Conservation (phyloP, 2,888 invertebrate genomes). For the Macaria liturata region DNA sequence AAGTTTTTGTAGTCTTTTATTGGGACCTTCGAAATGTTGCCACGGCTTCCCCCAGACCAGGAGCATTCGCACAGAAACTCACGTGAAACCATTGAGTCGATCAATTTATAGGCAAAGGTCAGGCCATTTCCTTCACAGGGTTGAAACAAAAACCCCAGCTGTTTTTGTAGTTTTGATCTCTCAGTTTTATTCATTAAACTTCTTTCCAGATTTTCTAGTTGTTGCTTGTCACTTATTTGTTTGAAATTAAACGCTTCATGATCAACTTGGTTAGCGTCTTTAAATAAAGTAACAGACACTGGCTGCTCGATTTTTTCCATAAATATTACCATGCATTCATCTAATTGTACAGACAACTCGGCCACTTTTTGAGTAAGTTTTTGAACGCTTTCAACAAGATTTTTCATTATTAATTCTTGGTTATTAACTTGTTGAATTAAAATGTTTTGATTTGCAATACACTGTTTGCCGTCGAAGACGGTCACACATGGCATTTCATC, state of each 20-base stretch:
- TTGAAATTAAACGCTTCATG: constrained; percentile 12
- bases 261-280: constrained; percentile 14
- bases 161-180: constrained; percentile 26
- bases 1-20: constrained; percentile 21
- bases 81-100: constrained; percentile 20
- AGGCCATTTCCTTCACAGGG: constrained; percentile 24
- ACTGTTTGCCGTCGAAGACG: constrained; percentile 3
- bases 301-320: constrained; percentile 20
- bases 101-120: constrained; percentile 23
- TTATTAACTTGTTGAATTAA: constrained; percentile 21
- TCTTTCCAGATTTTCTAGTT: constrained; percentile 21
- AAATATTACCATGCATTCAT: constrained; percentile 13
- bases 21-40: constrained; percentile 14
- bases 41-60: constrained; percentile 24
- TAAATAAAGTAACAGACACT: constrained; percentile 18
- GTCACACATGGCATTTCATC: constrained; percentile 10
- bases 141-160: constrained; percentile 22
- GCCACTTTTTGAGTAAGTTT: constrained; percentile 23
- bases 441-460: constrained; percentile 17
- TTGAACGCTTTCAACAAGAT: constrained; percentile 17
- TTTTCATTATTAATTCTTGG: constrained; percentile 18
- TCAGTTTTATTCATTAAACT: constrained; percentile 20
- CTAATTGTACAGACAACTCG: constrained; percentile 21
- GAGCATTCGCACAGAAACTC: constrained; percentile 25
- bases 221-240: constrained; percentile 3